Conservation (phyloP, 1,140 invertebrate species). For the Papilio glaucus region DNA sequence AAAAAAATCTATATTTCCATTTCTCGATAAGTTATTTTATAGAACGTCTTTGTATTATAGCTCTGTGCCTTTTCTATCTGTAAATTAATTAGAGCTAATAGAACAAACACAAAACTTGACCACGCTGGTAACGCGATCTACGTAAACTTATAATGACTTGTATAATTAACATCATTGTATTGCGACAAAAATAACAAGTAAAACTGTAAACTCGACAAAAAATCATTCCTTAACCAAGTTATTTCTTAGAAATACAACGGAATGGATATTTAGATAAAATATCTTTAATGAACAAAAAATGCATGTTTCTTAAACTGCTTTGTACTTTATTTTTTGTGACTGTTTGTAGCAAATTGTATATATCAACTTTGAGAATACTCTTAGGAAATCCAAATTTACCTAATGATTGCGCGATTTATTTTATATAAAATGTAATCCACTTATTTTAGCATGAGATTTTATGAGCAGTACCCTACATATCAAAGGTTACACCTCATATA, state of each 20-base stretch:
- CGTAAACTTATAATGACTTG: neutral
- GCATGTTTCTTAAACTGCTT: neutral
- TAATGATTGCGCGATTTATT: neutral
- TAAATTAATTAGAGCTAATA: slow-evolving; percentile 22
- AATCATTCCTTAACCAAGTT: neutral
- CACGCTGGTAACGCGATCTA: neutral
- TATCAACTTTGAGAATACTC: neutral
- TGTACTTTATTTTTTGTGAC: neutral
- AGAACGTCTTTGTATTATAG: slow-evolving; percentile 2
- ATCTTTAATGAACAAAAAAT: neutral
- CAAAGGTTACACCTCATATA: too few species aligned
- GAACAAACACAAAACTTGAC: neutral
- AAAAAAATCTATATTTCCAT: neutral
- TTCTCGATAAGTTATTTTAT: neutral
- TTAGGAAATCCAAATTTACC: neutral
- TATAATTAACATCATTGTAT: neutral
- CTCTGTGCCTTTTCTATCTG: slow-evolving; percentile 30
- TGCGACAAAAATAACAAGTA: neutral
- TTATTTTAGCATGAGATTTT: slow-evolving; percentile 1
- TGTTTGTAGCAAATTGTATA: neutral
- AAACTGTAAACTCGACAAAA: neutral
- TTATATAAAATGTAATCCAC: neutral
- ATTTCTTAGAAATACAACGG: neutral
- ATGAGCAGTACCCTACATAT: neutral
- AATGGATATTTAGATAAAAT: neutral